Evolutionary conservation across 2,888 invertebrate species (phyloP).

Genomic region (Coecobrya sp.): DNA sequence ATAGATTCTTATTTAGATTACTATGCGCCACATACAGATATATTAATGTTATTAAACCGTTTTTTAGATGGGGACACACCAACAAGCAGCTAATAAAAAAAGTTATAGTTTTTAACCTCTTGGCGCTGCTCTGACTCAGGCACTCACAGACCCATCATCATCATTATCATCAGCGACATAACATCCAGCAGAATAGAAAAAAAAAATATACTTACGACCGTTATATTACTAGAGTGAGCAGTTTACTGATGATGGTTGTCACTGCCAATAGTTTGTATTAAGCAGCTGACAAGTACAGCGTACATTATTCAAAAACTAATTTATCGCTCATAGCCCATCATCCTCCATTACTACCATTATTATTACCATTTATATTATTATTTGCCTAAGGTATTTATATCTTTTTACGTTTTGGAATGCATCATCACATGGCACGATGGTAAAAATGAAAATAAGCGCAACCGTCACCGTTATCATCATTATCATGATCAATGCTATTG

Average conservation of each 20-base stretch:
- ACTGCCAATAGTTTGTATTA: constrained; percentile 23
- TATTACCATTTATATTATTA: not conserved
- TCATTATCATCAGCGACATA: too few relatives aligned
- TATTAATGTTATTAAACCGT: not conserved
- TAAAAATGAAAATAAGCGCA: too few relatives aligned
- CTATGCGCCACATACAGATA: not conserved
- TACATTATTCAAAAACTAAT: not conserved
- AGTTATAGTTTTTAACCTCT: not conserved
- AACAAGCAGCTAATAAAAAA: constrained; percentile 9
- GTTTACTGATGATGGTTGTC: not conserved
- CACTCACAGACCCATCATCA: too few relatives aligned
- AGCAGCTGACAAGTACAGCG: not conserved
- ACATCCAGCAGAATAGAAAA: too few relatives aligned
- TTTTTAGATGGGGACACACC: too few relatives aligned
- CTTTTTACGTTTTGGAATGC: too few relatives aligned
- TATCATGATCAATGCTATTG: too few relatives aligned
- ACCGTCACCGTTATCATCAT: too few relatives aligned
- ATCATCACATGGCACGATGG: too few relatives aligned
- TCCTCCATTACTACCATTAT: not conserved
- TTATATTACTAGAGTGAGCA: too few relatives aligned
- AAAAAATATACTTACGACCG: too few relatives aligned
- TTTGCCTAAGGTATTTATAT: too few relatives aligned
- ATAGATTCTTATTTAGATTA: not conserved
- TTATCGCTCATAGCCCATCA: not conserved
- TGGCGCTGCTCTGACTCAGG: not conserved